Percentiles rank a stretch among this genome's conserved stretches.
Conservation (phyloP, 2,113 vertebrate species). For the Acinonyx jubatus region DNA sequence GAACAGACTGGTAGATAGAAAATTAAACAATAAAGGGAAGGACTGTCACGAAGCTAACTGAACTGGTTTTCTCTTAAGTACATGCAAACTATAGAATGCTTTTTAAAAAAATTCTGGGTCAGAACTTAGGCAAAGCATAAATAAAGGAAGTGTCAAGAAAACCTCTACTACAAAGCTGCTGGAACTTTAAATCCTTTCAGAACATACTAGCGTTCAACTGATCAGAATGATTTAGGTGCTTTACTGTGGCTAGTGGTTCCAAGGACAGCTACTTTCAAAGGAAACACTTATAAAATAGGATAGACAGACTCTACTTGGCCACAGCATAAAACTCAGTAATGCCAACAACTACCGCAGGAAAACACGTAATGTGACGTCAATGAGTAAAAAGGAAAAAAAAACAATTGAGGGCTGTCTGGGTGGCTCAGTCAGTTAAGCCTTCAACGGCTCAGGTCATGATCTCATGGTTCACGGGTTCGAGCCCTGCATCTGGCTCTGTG, state of each 20-base stretch:
- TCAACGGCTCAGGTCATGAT: too few relatives aligned
- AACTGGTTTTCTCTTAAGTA: constrained; percentile 15
- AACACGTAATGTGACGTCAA: not conserved
- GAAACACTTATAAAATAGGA: not conserved
- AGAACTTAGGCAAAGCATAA: not conserved
- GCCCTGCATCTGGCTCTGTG: too few relatives aligned
- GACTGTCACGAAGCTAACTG: not conserved
- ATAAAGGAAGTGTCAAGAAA: not conserved
- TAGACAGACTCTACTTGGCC: not conserved
- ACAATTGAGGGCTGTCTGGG: too few relatives aligned
- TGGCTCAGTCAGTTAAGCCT: too few relatives aligned
- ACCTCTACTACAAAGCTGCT: not conserved
- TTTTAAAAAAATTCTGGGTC: not conserved
- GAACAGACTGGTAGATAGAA: not conserved
- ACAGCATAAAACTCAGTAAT: not conserved
- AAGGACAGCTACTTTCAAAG: not conserved
- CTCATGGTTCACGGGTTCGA: too few relatives aligned
- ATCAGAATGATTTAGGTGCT: not conserved
- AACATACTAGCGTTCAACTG: not conserved
- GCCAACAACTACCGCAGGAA: not conserved
- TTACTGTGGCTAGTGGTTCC: not conserved
- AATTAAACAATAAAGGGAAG: not conserved
- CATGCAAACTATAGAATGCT: not conserved
- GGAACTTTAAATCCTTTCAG: not conserved
- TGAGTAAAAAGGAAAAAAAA: not conserved